Conservation (phyloP, 2,888 invertebrate genomes). For the Metallyticus violacea region DNA sequence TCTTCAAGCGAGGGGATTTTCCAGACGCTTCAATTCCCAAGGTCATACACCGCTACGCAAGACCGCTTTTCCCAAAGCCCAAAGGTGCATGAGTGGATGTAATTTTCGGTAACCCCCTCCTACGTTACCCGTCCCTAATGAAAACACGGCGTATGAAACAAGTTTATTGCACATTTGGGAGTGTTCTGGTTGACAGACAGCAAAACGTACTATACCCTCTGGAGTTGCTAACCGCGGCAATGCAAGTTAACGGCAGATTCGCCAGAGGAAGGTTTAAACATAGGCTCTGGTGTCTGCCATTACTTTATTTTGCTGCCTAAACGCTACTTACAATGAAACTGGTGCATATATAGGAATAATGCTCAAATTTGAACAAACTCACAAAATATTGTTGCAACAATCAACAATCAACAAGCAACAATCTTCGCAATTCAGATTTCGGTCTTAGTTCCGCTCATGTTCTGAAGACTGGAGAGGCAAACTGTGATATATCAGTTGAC, state of each 20-base stretch:
- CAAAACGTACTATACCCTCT: neutral
- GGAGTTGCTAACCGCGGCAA: neutral
- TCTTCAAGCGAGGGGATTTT: too few species aligned
- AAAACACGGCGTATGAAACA: neutral
- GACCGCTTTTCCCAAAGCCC: neutral
- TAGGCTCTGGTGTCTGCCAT: neutral
- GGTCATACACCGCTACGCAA: neutral
- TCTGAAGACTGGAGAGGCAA: too few species aligned
- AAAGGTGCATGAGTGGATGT: neutral
- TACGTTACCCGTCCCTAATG: neutral
- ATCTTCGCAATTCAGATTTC: too few species aligned
- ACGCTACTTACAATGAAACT: too few species aligned
- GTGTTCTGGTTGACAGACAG: neutral
- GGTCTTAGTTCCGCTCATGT: too few species aligned
- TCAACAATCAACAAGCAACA: too few species aligned
- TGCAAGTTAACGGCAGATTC: neutral
- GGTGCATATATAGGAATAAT: too few species aligned
- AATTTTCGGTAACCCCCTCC: neutral
- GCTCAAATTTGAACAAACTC: too few species aligned
- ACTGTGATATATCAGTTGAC: too few species aligned
- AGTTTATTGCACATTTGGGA: neutral
- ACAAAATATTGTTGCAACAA: too few species aligned
- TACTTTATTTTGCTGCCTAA: neutral
- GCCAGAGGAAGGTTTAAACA: neutral
- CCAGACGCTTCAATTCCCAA: neutral